Conservation (phyloP, 2,113 vertebrate genomes). For the Zapus hudsonius region DNA sequence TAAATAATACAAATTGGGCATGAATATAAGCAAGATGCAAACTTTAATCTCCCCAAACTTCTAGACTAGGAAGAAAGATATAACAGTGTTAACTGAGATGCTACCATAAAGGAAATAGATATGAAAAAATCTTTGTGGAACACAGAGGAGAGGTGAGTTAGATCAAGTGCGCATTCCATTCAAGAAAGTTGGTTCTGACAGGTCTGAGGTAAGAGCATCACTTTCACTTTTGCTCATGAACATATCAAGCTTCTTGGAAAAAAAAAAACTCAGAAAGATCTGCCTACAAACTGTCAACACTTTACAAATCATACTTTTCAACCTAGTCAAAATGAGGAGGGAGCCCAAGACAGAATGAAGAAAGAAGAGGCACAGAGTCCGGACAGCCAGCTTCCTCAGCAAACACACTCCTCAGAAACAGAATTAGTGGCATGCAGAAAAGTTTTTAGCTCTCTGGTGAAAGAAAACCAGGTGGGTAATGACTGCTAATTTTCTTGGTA, state of each 20-base stretch:
- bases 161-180: neutral
- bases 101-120: neutral
- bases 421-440: neutral
- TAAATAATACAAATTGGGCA: neutral
- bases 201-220: neutral
- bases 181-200: neutral
- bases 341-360: neutral
- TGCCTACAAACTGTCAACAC: neutral
- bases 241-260: neutral
- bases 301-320: neutral
- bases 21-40: neutral
- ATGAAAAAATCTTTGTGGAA: neutral
- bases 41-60: neutral
- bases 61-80: neutral
- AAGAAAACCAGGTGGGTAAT: neutral
- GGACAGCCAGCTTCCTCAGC: neutral
- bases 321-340: neutral
- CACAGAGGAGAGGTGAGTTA: neutral
- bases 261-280: too few species aligned
- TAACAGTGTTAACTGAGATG: neutral
- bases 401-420: neutral
- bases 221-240: neutral
- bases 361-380: neutral
- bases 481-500: neutral
- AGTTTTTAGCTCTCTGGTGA: neutral